A percentile compares a stretch with the other conserved stretches of the same genome.
phyloP scores from a whole-genome alignment of 2,888 invertebrate genomes.

The Sinotaia quadrata region DNA sequence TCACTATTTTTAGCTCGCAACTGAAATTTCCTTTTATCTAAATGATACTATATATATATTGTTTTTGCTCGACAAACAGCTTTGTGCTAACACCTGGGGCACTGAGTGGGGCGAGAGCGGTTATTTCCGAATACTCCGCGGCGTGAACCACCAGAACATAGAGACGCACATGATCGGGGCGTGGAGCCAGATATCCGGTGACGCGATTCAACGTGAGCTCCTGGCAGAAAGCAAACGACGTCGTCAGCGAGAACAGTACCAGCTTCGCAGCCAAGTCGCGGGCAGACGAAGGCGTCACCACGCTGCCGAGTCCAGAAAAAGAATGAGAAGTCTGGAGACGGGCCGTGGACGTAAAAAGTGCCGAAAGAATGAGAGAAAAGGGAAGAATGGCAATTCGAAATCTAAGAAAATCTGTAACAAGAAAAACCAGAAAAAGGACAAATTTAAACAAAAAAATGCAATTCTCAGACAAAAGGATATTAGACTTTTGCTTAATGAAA shows the following conservation, averaged over 20 bases:
- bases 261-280: too few species aligned
- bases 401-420: too few species aligned
- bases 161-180: conserved; percentile 90
- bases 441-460: too few species aligned
- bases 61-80: conserved; percentile 76
- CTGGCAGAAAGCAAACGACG: conserved; percentile 34
- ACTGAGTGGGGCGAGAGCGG: conserved; percentile 91
- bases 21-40: background rate
- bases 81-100: conserved; percentile 96
- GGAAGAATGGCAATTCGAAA: too few species aligned
- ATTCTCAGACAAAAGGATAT: too few species aligned
- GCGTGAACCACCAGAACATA: conserved; percentile 89
- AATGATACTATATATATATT: too few species aligned
- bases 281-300: too few species aligned
- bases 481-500: too few species aligned
- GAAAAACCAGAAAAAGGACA: too few species aligned
- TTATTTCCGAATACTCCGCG: conserved; percentile 88
- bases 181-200: conserved; percentile 74
- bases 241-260: conserved; percentile 30
- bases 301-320: too few species aligned
- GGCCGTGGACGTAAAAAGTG: background rate
- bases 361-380: conserved; percentile 1
- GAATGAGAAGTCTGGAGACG: background rate
- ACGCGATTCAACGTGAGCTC: conserved; percentile 39
- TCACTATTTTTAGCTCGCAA: background rate